Percentiles rank a stretch among this genome's conserved stretches.
Evolutionary conservation across 2,888 invertebrate species (phyloP).

Genomic region (Ernsta delagoae): DNA sequence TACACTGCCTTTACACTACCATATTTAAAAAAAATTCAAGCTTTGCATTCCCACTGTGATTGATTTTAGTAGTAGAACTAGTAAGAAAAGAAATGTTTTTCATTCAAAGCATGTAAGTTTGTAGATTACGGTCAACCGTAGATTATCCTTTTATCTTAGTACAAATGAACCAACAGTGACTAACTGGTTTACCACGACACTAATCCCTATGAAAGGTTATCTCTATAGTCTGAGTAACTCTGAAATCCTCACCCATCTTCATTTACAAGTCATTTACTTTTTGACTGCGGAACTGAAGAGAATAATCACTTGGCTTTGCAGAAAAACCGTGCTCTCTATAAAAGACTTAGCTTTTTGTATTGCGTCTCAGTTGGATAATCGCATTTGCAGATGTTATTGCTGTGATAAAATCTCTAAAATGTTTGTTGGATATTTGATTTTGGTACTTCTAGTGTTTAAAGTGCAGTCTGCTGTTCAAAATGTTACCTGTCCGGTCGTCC

Average conservation of each 20-base stretch:
- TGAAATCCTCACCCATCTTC: slow-evolving; percentile 6
- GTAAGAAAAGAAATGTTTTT: too few species aligned
- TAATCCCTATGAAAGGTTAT: background rate
- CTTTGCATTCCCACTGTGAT: too few species aligned
- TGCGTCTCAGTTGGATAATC: slow-evolving; percentile 57
- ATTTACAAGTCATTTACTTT: slow-evolving; percentile 34
- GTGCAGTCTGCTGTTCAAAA: slow-evolving; percentile 62
- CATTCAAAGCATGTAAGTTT: too few species aligned
- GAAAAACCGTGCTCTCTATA: slow-evolving; percentile 57
- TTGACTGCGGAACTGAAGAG: slow-evolving; percentile 43
- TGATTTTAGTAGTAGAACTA: too few species aligned
- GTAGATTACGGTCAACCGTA: too few species aligned
- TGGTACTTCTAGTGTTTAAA: slow-evolving; percentile 53
- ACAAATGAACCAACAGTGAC: background rate
- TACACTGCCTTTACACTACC: too few species aligned
- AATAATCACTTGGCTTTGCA: slow-evolving; percentile 40
- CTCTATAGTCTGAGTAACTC: background rate
- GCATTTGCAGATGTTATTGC: slow-evolving; percentile 45
- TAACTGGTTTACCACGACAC: background rate
- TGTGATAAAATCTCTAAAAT: slow-evolving; percentile 55
- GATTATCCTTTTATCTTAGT: background rate
- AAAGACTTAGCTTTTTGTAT: slow-evolving; percentile 56
- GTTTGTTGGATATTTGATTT: slow-evolving; percentile 54
- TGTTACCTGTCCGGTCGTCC: slow-evolving; percentile 63
- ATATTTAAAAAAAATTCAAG: too few species aligned